Base-by-base conservation (phyloP, 1,140 invertebrate species). In the Araneus ventricosus region DNA sequence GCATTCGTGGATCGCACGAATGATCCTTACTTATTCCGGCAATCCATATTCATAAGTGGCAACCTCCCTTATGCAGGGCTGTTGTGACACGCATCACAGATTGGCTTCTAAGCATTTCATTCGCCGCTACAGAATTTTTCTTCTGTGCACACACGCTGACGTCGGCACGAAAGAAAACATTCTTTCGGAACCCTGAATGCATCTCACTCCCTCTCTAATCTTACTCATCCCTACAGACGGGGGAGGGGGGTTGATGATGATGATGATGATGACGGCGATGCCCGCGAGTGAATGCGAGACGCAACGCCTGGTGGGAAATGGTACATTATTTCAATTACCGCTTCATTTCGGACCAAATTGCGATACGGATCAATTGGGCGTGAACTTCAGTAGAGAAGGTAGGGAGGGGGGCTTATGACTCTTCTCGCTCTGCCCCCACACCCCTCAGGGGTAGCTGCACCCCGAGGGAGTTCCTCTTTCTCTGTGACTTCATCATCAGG, bases 271-370 rank as follows among this genome's bases (percentile, higher is more conserved):
- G 75, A 34, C n/a, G 89, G 52, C 67, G 88, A 90, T 91, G 80
- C 90, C 61, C 82, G 52, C 27, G 59, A 67, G 90, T 63, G 45
- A 52, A 37, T 37, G 34, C 61, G 84, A 63, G 34, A 88, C 88
- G 70, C 52, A 57, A 37, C 37, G 79, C 45, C 90, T 67, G 82
- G 90, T 92, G 84, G 86, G 92, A 93, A 88, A 93, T 87, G 67
- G 92, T 88, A 88, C 92, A 93, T 93, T 93, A 93, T 93, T 93
- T 93, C 92, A 93, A 93, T 93, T 93, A 93, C 92, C 85, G 92
- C 85, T 93, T 93, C 92, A 93, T 93, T 93, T 93, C 92, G 92
- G 92, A 88, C 63, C 85, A 93, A 93, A 93, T 93, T 93, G 86
- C 92, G 92, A 93, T 88, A 86, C 41, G 92, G 92, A 75, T 93